Percentiles rank a stretch among this genome's conserved stretches.
Evolutionary conservation across 2,888 invertebrate species (phyloP).

Genomic region (Scrobipalpa costella): DNA sequence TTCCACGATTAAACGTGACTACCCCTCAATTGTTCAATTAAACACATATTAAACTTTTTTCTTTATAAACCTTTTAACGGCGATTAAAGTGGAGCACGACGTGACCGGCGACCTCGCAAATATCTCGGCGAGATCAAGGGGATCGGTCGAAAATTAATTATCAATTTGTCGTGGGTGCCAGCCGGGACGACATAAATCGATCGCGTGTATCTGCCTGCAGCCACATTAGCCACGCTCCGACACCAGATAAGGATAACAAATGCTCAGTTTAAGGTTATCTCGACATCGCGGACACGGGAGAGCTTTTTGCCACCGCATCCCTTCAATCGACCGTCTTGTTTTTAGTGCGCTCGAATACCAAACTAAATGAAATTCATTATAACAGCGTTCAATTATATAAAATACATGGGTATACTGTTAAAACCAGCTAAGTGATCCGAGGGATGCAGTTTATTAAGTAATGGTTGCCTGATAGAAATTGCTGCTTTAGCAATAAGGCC

Average conservation of each 20-base stretch:
- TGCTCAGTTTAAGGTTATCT: conserved; percentile 80
- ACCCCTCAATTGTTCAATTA: conserved; percentile 34
- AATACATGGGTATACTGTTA: no score
- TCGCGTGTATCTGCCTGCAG: conserved; percentile 73
- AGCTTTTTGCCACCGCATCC: conserved; percentile 80
- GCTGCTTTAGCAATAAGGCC: no score
- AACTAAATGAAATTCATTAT: conserved; percentile 5
- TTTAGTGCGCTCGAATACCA: conserved; percentile 31
- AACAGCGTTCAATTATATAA: not conserved
- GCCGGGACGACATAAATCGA: conserved; percentile 80
- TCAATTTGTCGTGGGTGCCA: conserved; percentile 81
- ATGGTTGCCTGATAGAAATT: no score
- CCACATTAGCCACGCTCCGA: conserved; percentile 78
- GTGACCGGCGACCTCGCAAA: conserved; percentile 58
- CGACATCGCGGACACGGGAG: conserved; percentile 77
- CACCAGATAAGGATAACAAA: conserved; percentile 79
- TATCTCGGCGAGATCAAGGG: conserved; percentile 77
- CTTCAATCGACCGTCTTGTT: conserved; percentile 61
- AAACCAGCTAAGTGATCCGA: no score
- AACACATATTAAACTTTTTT: conserved; percentile 30
- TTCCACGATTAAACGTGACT: conserved; percentile 29
- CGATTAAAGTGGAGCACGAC: conserved; percentile 55
- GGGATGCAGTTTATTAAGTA: no score
- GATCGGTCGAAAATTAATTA: conserved; percentile 76
- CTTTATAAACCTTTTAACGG: conserved; percentile 49